These are phyloP conservation scores for Spodoptera frugiperda DNA, from an alignment of 1,140 invertebrate species.

Conservation along the genomic window DNA sequence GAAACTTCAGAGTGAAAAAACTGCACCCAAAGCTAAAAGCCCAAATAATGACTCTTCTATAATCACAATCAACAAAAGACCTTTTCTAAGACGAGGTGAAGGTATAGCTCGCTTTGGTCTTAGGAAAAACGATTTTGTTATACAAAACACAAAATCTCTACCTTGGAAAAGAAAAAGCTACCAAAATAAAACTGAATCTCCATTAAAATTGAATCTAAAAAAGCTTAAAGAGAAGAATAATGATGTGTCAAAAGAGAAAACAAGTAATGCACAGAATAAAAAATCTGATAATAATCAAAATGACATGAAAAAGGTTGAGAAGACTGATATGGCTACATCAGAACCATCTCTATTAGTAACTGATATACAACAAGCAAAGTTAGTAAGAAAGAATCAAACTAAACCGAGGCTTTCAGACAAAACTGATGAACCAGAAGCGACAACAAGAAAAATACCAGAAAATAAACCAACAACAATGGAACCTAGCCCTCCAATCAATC, in stretches of 20 bases:
- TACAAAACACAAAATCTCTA: conserved; percentile 77
- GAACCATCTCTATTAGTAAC: conserved; percentile 14
- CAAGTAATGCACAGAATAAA: neutral
- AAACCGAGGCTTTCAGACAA: neutral
- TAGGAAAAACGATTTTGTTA: conserved; percentile 71
- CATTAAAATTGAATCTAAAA: conserved; percentile 31
- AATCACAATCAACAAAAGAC: conserved; percentile 58
- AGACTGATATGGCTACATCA: neutral
- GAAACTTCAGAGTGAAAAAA: conserved; percentile 69
- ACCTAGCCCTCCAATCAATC: neutral
- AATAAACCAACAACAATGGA: conserved; percentile 36
- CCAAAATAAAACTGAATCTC: conserved; percentile 47
- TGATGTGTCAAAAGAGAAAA: conserved; percentile 48
- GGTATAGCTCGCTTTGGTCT: conserved; percentile 77
- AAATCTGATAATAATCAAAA: neutral
- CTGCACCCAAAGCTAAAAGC: conserved; percentile 40
- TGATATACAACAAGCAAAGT: conserved; percentile 12
- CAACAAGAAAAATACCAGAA: conserved; percentile 10
- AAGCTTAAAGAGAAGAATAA: conserved; percentile 35
- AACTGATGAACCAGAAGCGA: neutral
- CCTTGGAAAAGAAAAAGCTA: conserved; percentile 71
- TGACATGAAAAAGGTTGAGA: neutral
- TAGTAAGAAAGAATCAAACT: conserved; percentile 12
- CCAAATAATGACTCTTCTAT: conserved; percentile 42
- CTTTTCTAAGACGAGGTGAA: conserved; percentile 75